These are phyloP conservation scores for Eupithecia abbreviata DNA, from an alignment of 2,888 invertebrate species.

Conservation along the genomic window DNA sequence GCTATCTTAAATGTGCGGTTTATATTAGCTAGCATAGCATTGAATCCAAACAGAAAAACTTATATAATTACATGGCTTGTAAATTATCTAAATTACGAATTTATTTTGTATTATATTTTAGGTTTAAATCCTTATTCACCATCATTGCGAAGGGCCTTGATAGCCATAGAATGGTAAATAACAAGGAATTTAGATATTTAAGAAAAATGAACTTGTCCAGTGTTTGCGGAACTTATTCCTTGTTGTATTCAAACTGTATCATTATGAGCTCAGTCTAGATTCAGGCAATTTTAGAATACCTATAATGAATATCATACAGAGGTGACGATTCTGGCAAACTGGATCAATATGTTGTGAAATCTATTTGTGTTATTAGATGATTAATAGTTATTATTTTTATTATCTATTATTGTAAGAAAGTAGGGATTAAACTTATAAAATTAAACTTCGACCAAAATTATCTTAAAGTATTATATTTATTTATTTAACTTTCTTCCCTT, in stretches of 20 bases:
- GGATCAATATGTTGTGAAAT: constrained; percentile 21
- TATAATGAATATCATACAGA: neutral
- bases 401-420: constrained; percentile 32
- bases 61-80: neutral
- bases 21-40: neutral
- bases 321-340: neutral
- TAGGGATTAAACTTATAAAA: constrained; percentile 39
- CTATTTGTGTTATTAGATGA: constrained; percentile 13
- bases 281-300: neutral
- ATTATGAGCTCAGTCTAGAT: neutral
- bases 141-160: constrained; percentile 4
- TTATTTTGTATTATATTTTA: constrained; percentile 15
- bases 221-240: constrained; percentile 27
- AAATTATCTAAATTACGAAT: constrained; percentile 16
- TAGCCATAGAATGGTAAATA: constrained; percentile 4
- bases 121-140: neutral
- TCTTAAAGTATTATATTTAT: constrained; percentile 7
- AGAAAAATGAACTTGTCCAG: constrained; percentile 22
- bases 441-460: constrained; percentile 39
- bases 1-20: neutral
- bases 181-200: constrained; percentile 6
- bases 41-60: neutral
- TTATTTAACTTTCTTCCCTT: neutral
- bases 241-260: neutral
- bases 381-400: constrained; percentile 18